These are phyloP conservation scores for Trigoniulus corallinus DNA, from an alignment of 1,140 invertebrate species.

Conservation along the genomic window DNA sequence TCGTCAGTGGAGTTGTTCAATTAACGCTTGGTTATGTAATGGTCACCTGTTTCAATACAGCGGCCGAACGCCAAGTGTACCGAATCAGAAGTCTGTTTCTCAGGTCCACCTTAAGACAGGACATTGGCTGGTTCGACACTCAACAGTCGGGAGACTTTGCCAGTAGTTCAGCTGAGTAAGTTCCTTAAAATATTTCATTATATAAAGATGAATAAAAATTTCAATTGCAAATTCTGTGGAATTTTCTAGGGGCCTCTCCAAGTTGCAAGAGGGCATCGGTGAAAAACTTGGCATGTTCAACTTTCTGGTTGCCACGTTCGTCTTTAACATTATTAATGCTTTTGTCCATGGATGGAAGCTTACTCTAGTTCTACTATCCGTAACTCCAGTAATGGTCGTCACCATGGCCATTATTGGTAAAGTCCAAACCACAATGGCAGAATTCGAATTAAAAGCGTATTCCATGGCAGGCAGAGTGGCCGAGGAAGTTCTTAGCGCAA, in stretches of 20 bases:
- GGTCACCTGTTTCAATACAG: too few relatives aligned
- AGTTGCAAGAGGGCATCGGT: slow-evolving; percentile 37
- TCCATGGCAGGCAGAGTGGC: not conserved
- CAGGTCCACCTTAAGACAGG: slow-evolving; percentile 40
- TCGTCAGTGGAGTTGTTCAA: not conserved
- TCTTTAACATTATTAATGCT: slow-evolving; percentile 23
- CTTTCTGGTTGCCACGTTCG: slow-evolving; percentile 18
- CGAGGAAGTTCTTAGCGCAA: not conserved
- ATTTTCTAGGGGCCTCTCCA: slow-evolving; percentile 31
- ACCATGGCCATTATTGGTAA: slow-evolving; percentile 14
- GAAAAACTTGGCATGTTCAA: slow-evolving; percentile 34
- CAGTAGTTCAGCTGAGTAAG: slow-evolving; percentile 34
- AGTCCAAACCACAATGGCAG: slow-evolving; percentile 10
- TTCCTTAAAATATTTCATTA: not conserved
- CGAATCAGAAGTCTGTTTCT: slow-evolving; percentile 53
- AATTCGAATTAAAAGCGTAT: slow-evolving; percentile 1
- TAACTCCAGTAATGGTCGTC: slow-evolving; percentile 21
- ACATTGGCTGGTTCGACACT: slow-evolving; percentile 41
- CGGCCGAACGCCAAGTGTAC: slow-evolving; percentile 36
- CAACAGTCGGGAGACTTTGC: slow-evolving; percentile 36
- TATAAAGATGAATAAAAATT: not conserved
- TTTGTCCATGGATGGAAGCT: slow-evolving; percentile 32
- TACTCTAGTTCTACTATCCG: slow-evolving; percentile 29
- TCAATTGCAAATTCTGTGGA: too few relatives aligned
- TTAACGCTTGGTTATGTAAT: too few relatives aligned